These are phyloP conservation scores for Leptinotarsa undecemlineata DNA, from an alignment of 1,140 invertebrate species.

Conservation along the genomic window DNA sequence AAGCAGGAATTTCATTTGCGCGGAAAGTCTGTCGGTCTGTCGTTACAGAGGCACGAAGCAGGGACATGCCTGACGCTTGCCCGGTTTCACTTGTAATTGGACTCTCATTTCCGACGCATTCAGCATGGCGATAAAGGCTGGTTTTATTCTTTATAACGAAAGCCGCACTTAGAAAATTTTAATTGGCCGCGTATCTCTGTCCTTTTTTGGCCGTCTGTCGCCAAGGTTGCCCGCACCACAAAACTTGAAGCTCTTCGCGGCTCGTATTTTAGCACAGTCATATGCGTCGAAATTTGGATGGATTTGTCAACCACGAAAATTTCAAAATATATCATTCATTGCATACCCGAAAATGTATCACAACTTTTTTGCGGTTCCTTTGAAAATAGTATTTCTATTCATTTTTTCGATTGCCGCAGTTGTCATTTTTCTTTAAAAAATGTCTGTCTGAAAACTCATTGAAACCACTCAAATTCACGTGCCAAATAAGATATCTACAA, in stretches of 20 bases:
- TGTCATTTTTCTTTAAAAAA: too few species aligned
- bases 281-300: too few species aligned
- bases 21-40: constrained; percentile 44
- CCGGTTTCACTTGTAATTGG: constrained; percentile 51
- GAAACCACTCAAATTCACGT: too few species aligned
- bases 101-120: constrained; percentile 54
- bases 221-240: constrained; percentile 20
- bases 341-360: too few species aligned
- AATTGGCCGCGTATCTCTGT: constrained; percentile 49
- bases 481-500: too few species aligned
- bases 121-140: constrained; percentile 52
- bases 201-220: constrained; percentile 44
- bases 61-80: constrained; percentile 51
- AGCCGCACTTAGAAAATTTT: constrained; percentile 53
- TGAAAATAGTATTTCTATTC: too few species aligned
- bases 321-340: too few species aligned
- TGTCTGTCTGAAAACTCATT: too few species aligned
- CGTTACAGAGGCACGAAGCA: constrained; percentile 46
- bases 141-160: constrained; percentile 50
- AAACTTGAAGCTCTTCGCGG: constrained; percentile 25
- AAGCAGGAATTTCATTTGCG: constrained; percentile 34
- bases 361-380: too few species aligned
- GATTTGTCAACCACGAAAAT: too few species aligned
- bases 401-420: too few species aligned
- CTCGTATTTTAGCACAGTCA: constrained; percentile 4